These are phyloP conservation scores for Pantelozetes paolii DNA, from an alignment of 2,888 invertebrate species.

Conservation along the genomic window DNA sequence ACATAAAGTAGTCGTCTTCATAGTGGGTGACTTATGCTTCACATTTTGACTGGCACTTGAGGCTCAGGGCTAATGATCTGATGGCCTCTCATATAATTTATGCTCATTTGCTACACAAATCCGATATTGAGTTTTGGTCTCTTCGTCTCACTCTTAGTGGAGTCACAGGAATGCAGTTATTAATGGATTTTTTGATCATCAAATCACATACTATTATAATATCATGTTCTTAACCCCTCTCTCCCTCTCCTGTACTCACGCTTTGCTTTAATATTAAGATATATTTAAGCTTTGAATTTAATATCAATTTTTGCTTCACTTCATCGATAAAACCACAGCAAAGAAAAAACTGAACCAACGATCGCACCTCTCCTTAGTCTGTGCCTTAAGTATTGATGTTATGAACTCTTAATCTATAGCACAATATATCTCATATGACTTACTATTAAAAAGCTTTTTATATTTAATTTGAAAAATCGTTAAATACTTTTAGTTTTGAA, in stretches of 20 bases:
- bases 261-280: neutral
- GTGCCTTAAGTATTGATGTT: no score
- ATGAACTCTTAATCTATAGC: neutral
- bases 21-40: conserved; percentile 35
- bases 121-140: conserved; percentile 17
- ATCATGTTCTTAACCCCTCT: conserved; percentile 35
- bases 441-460: neutral
- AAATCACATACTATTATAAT: conserved; percentile 22
- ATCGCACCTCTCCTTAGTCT: neutral
- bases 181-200: conserved; percentile 32
- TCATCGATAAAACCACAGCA: conserved; percentile 25
- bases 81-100: conserved; percentile 35
- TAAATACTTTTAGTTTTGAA: neutral
- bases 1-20: conserved; percentile 12
- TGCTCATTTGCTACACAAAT: conserved; percentile 26
- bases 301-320: conserved; percentile 27
- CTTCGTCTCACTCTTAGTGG: neutral
- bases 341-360: neutral
- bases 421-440: no score
- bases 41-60: conserved; percentile 10
- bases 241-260: neutral
- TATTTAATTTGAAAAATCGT: neutral
- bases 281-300: conserved; percentile 30
- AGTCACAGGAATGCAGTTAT: conserved; percentile 27
- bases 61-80: conserved; percentile 33